phyloP scores from a whole-genome alignment of 2,113 vertebrate genomes.

The Eolophus roseicapilla region DNA sequence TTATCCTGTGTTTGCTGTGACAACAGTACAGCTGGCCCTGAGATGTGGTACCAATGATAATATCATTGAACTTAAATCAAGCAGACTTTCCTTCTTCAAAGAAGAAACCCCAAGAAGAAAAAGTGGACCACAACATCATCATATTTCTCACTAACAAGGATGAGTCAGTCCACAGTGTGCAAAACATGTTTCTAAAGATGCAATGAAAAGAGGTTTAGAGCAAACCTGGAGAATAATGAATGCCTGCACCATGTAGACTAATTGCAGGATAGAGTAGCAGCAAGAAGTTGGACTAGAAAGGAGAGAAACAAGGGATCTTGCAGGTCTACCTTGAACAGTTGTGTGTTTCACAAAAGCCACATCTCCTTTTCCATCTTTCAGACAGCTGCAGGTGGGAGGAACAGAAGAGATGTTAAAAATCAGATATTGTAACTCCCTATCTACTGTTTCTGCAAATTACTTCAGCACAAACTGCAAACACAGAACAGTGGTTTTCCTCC shows the following conservation, averaged over 20 bases:
- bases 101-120: not conserved
- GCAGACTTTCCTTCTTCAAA: not conserved
- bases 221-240: not conserved
- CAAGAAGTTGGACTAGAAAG: not conserved
- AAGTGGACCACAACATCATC: not conserved
- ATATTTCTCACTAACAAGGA: not conserved
- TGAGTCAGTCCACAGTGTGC: not conserved
- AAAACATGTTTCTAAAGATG: not conserved
- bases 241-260: not conserved
- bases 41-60: fast-evolving
- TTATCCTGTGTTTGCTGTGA: not conserved
- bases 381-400: constrained; percentile 76
- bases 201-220: not conserved
- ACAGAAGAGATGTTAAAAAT: not conserved
- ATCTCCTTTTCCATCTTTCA: constrained; percentile 78
- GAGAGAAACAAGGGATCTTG: not conserved
- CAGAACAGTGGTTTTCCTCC: not conserved
- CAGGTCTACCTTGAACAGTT: constrained; percentile 79
- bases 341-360: constrained; percentile 88
- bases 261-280: not conserved
- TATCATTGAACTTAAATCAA: not conserved
- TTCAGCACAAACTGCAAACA: not conserved
- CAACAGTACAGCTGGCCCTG: not conserved
- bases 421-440: not conserved
- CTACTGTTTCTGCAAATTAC: not conserved